Percentiles rank a stretch among this genome's conserved stretches.
Evolutionary conservation across 2,888 invertebrate genomes (phyloP).

Genomic region (Sussaba pulchella): DNA sequence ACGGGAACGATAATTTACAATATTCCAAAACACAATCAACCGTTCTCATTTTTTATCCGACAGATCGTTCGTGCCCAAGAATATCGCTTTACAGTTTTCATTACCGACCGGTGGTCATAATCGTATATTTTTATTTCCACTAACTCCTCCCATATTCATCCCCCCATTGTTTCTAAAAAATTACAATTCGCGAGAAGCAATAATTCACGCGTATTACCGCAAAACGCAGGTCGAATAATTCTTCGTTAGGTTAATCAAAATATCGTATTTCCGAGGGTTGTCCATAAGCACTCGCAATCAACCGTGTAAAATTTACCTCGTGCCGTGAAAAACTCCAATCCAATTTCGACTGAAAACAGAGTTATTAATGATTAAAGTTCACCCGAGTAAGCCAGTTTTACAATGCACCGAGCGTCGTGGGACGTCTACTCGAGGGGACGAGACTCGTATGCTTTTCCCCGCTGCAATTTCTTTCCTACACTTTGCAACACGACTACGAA

Average conservation of each 20-base stretch:
- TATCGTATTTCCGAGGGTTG: conserved; percentile 41
- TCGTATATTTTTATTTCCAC: too few relatives aligned
- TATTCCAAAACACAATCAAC: too few relatives aligned
- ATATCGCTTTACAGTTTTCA: too few relatives aligned
- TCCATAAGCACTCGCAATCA: background rate
- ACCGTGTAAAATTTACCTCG: conserved; percentile 8
- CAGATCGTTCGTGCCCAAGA: too few relatives aligned
- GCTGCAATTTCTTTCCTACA: conserved; percentile 51
- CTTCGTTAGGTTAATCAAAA: background rate
- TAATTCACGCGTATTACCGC: conserved; percentile 10
- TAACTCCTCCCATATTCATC: too few relatives aligned
- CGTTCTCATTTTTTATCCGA: too few relatives aligned
- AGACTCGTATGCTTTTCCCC: conserved; percentile 42
- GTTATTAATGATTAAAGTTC: conserved; percentile 64
- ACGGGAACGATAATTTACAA: too few relatives aligned
- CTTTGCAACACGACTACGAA: conserved; percentile 14
- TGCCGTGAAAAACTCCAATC: conserved; percentile 33
- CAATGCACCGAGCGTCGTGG: conserved; percentile 9
- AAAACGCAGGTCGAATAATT: background rate
- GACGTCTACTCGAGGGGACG: conserved; percentile 57
- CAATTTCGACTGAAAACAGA: conserved; percentile 62
- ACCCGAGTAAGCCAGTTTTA: conserved; percentile 23
- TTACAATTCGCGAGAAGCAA: background rate
- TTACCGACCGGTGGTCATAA: too few relatives aligned
- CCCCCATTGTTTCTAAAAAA: background rate